These are phyloP conservation scores for Mungos mungo DNA, from an alignment of 2,113 vertebrate species.

Conservation along the genomic window DNA sequence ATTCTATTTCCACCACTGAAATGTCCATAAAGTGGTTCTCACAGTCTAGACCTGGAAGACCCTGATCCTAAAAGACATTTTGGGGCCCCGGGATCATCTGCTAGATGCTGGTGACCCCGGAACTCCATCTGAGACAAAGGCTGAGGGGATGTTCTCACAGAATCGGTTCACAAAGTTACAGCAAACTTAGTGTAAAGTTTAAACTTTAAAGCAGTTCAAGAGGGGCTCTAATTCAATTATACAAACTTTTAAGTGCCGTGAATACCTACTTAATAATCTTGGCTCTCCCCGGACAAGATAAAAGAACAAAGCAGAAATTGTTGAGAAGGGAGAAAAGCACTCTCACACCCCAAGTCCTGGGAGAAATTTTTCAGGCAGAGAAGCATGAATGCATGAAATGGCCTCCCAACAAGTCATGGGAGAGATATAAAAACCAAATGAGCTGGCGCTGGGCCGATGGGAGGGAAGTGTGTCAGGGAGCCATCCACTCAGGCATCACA, in stretches of 20 bases:
- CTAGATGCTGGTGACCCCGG: background rate
- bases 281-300: background rate
- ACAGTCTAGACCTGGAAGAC: background rate
- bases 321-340: constrained; percentile 24
- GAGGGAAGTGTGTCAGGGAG: background rate
- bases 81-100: background rate
- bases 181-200: background rate
- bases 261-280: constrained; percentile 43
- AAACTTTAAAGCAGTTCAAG: background rate
- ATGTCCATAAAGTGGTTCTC: background rate
- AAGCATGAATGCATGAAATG: background rate
- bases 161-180: background rate
- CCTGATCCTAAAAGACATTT: background rate
- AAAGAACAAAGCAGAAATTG: constrained; percentile 45
- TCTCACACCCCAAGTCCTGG: background rate
- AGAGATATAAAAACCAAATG: background rate
- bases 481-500: fast-evolving
- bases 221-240: constrained; percentile 48
- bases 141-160: background rate
- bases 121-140: background rate
- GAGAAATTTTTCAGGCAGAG: constrained; percentile 21
- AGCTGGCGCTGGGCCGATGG: background rate
- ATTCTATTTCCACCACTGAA: background rate
- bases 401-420: background rate
- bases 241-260: background rate